Base-by-base conservation (phyloP, 2,113 vertebrate genomes). In the Serilophus lunatus region DNA sequence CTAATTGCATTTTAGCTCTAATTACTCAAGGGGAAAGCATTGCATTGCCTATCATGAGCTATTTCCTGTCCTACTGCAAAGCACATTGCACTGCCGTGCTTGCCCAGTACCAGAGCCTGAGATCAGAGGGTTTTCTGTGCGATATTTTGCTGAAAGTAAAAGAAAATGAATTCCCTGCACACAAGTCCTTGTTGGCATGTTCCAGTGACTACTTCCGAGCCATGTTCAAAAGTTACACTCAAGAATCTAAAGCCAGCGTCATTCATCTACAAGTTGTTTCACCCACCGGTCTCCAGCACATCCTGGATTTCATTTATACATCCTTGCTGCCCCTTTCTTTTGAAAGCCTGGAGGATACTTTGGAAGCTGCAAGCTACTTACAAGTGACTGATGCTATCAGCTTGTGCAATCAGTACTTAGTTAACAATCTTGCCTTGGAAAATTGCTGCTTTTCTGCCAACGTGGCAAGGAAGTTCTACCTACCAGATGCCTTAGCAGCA, bases 131-230 rank as follows among this genome's bases (percentile, higher is more conserved):
- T 26, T 98, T 98, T 94, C 98, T 99, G 96, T 99, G 99, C 2
- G 99, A 99, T 63, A 98, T 99, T n/a, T 97, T 98, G 66, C 97
- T 99, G 79, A 98, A 99, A 91, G 98, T 98, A 10, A 98, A 98
- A 29, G 99, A 98, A 64, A 97, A 97, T 1, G 98, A 98, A 44
- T 99, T 99, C 95, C 99, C 98, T 2, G 99, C 99, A 49, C 99
- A 99, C 95, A 98, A 98, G 40, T 98, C 98, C 47, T 98, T 99
- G 45, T 81, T 99, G 82, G 99, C 99, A 15, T 99, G 99, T 87
- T 98, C 99, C 94, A 99, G 99, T 1, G 98, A 99, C 95, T 99
- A 99, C 96, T 99, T 99, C 93, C 98, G 98, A 97, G 98, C 99
- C 26, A 97, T 99, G 96, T 99, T 99, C 95, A 99, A 99, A 95